Percentiles rank a stretch among this genome's conserved stretches.
phyloP scores from a whole-genome alignment of 1,140 invertebrate species.

The Leptinotarsa lineolata region DNA sequence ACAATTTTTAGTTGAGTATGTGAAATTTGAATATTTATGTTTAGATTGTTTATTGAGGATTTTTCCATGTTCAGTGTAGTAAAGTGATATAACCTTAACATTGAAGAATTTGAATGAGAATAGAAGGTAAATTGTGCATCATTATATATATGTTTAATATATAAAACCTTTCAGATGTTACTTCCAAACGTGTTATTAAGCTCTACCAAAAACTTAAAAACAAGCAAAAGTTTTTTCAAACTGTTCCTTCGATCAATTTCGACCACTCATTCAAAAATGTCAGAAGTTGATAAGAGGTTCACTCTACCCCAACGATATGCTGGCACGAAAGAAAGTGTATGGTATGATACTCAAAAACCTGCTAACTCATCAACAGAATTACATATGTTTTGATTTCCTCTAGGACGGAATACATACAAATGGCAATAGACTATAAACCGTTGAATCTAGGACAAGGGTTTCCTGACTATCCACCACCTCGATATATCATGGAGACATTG shows the following conservation, averaged over 20 bases:
- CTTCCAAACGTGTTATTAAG: background rate
- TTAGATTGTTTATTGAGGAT: background rate
- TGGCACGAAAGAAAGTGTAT: slow-evolving; percentile 47
- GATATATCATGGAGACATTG: slow-evolving; percentile 81
- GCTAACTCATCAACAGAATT: background rate
- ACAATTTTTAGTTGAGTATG: background rate
- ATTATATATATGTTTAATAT: background rate
- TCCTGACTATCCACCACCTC: slow-evolving; percentile 89
- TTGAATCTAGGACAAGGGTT: slow-evolving; percentile 97
- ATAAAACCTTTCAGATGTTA: slow-evolving; percentile 9
- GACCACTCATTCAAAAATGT: slow-evolving; percentile 15
- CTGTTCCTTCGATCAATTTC: background rate
- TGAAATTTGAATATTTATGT: slow-evolving; percentile 1
- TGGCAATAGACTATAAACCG: slow-evolving; percentile 87
- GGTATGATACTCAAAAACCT: slow-evolving; percentile 33
- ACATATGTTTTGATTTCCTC: slow-evolving; percentile 26
- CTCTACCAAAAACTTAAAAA: background rate
- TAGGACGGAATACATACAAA: slow-evolving; percentile 94
- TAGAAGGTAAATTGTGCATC: too few relatives aligned
- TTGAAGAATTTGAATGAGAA: too few relatives aligned
- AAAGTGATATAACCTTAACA: too few relatives aligned
- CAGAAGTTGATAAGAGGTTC: slow-evolving; percentile 37
- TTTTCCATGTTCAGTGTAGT: too few relatives aligned
- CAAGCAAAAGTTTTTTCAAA: background rate
- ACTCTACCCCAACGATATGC: slow-evolving; percentile 42